phyloP scores from a whole-genome alignment of 2,888 invertebrate genomes.

The Metallyticus violacea region DNA sequence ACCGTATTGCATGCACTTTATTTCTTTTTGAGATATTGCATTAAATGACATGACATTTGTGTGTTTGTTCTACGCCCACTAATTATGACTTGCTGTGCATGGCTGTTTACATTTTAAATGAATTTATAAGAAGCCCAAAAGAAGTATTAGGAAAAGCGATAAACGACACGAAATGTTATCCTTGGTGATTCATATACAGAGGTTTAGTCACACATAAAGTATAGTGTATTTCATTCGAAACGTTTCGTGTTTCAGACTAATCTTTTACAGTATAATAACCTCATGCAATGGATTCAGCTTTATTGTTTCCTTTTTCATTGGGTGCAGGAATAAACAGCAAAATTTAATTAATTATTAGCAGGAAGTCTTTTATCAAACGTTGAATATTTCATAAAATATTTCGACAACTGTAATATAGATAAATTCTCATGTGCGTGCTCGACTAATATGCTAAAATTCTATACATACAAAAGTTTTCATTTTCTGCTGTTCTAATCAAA shows the following conservation, averaged over 20 bases:
- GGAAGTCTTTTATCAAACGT: no score
- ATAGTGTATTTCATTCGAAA: background rate
- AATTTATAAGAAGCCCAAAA: background rate
- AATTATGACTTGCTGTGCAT: background rate
- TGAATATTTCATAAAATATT: no score
- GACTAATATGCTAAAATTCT: no score
- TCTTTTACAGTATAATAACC: background rate
- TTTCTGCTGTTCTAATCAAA: no score
- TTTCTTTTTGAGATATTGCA: background rate
- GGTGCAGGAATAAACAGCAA: background rate
- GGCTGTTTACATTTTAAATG: background rate
- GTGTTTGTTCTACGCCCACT: background rate
- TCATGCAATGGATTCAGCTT: background rate
- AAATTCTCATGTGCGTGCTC: no score
- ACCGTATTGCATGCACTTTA: background rate
- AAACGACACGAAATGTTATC: background rate
- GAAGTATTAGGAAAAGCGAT: background rate
- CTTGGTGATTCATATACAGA: background rate
- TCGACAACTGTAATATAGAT: no score
- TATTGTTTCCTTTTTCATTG: background rate
- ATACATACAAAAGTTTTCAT: no score
- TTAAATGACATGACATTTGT: background rate
- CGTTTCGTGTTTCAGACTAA: background rate
- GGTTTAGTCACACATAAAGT: background rate
- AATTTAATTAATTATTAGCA: background rate